Conservation (phyloP, 2,888 invertebrate genomes). For the Orthosia gothica region DNA sequence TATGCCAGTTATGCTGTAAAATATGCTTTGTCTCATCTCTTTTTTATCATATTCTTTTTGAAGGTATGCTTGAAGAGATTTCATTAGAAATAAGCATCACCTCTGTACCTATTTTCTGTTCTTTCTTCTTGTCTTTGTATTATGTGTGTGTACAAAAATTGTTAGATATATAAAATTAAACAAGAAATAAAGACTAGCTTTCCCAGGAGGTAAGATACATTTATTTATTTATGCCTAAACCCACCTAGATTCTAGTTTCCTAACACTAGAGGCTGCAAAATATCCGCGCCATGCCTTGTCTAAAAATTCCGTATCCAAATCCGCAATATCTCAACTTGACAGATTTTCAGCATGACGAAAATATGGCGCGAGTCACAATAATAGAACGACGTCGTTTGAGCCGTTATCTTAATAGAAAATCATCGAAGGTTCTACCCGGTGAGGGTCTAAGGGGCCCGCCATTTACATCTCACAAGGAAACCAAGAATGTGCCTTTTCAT, state of each 20-base stretch:
- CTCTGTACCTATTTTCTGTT: too few relatives aligned
- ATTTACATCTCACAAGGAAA: slow-evolving; percentile 70
- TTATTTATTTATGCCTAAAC: not conserved
- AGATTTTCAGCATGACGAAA: slow-evolving; percentile 84
- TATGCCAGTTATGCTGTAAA: not conserved
- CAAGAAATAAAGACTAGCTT: too few relatives aligned
- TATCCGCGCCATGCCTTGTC: slow-evolving; percentile 19
- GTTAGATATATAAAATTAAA: too few relatives aligned
- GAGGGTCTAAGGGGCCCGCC: slow-evolving; percentile 14
- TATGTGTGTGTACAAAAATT: too few relatives aligned
- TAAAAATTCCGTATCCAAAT: slow-evolving; percentile 25
- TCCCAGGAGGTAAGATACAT: not conserved
- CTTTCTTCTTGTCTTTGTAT: too few relatives aligned
- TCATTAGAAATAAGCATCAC: too few relatives aligned
- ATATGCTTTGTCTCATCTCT: too few relatives aligned
- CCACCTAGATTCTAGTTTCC: not conserved
- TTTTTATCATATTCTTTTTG: too few relatives aligned
- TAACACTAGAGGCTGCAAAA: not conserved
- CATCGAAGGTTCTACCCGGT: slow-evolving; percentile 75
- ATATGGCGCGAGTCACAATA: slow-evolving; percentile 82
- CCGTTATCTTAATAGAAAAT: slow-evolving; percentile 90
- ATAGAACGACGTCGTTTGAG: slow-evolving; percentile 71
- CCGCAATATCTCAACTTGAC: slow-evolving; percentile 84
- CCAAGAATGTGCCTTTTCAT: slow-evolving; percentile 65
- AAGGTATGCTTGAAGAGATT: too few relatives aligned